Conservation (phyloP, 2,113 vertebrate genomes). For the Pardalotus punctatus region DNA sequence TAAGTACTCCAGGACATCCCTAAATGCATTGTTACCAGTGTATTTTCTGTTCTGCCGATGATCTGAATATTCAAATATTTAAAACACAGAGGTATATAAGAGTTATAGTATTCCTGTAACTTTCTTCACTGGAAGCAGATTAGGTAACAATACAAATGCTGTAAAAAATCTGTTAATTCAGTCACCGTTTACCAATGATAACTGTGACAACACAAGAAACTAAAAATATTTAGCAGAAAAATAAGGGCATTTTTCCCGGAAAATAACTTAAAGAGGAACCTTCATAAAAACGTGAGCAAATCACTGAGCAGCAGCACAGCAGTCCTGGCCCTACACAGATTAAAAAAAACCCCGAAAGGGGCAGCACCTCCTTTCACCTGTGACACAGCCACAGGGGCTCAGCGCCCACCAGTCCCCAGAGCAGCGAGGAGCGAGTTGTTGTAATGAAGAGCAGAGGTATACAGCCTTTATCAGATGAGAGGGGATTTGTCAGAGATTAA, state of each 20-base stretch:
- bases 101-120: neutral
- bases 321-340: neutral
- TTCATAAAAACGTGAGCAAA: neutral
- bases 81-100: neutral
- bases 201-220: neutral
- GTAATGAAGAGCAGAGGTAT: constrained; percentile 52
- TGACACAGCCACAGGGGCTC: neutral
- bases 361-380: neutral
- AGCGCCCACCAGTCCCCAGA: neutral
- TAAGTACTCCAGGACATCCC: neutral
- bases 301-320: neutral
- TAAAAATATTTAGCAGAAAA: neutral
- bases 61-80: neutral
- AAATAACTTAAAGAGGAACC: neutral
- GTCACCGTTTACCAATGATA: neutral
- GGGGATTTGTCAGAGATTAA: constrained; percentile 78
- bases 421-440: neutral
- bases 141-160: neutral
- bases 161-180: neutral
- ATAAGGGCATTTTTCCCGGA: neutral
- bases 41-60: neutral
- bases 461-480: constrained; percentile 71
- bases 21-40: neutral
- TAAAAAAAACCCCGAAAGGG: neutral
- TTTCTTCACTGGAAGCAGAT: neutral